Evolutionary conservation across 2,797 vertebrate genomes (phyloP).

Genomic region (Sparus aurata): DNA sequence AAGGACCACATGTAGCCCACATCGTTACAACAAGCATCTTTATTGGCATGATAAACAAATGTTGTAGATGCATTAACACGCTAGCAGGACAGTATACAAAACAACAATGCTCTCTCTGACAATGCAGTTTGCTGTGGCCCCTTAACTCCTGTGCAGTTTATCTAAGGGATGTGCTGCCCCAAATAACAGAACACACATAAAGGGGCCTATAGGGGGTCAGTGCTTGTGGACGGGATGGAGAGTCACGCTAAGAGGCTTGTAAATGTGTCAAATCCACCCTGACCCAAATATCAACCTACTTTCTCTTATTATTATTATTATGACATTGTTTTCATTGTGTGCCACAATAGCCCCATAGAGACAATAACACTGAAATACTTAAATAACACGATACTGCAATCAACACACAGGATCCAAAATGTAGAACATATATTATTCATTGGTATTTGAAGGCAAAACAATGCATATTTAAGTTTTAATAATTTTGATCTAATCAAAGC

Average conservation of each 20-base stretch:
- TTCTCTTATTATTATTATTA: not conserved
- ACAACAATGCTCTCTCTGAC: conserved; percentile 45
- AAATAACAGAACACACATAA: conserved; percentile 64
- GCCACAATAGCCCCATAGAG: not conserved
- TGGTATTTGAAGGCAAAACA: conserved; percentile 17
- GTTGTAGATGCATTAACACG: conserved; percentile 31
- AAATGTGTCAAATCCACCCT: conserved; percentile 22
- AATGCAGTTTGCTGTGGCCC: not conserved
- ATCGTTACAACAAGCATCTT: conserved; percentile 17
- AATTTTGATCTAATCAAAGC: not conserved
- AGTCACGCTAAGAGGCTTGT: conserved; percentile 67
- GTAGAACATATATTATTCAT: conserved; percentile 10
- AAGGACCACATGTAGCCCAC: not conserved
- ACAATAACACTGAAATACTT: not conserved
- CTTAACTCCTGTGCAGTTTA: conserved; percentile 46
- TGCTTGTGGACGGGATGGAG: conserved; percentile 57
- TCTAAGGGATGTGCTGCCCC: conserved; percentile 50
- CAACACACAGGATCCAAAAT: not conserved
- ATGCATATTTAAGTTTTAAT: not conserved
- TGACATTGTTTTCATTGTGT: not conserved
- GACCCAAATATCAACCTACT: not conserved
- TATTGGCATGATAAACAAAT: conserved; percentile 48
- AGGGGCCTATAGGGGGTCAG: conserved; percentile 43
- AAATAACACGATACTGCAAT: not conserved
- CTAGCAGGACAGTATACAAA: conserved; percentile 26